Conservation (phyloP, 64 coral and sea anemone genomes). For the Pachyseris speciosa region DNA sequence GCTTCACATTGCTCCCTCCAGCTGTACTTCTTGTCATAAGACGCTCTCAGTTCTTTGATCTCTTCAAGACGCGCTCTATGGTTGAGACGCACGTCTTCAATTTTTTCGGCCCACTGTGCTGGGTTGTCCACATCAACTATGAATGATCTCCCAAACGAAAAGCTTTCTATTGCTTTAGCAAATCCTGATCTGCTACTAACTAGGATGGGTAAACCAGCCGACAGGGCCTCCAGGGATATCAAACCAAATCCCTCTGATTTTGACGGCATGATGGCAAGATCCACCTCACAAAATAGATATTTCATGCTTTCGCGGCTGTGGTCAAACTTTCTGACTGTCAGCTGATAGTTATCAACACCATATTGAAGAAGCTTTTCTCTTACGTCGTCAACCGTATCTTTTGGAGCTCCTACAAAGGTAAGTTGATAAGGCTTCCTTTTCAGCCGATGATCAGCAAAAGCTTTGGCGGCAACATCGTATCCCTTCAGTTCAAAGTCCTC, state of each 20-base stretch:
- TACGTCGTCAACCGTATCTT: background rate
- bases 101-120: background rate
- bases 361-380: background rate
- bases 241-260: slow-evolving; percentile 31
- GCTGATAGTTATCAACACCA: background rate
- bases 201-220: slow-evolving; percentile 18
- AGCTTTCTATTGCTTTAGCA: background rate
- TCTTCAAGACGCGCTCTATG: background rate
- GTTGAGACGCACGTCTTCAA: background rate
- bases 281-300: background rate
- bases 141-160: background rate
- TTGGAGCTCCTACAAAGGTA: background rate
- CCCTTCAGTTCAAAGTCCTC: slow-evolving; percentile 1
- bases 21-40: background rate
- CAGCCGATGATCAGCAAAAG: background rate
- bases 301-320: background rate
- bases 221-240: background rate
- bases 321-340: background rate
- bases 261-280: background rate
- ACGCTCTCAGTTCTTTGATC: background rate
- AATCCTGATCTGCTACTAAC: background rate
- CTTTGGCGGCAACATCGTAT: background rate
- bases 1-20: background rate
- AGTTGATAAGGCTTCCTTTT: background rate
- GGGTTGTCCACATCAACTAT: background rate